Conservation (phyloP, 2,797 vertebrate species). For the Oreortyx pictus region DNA sequence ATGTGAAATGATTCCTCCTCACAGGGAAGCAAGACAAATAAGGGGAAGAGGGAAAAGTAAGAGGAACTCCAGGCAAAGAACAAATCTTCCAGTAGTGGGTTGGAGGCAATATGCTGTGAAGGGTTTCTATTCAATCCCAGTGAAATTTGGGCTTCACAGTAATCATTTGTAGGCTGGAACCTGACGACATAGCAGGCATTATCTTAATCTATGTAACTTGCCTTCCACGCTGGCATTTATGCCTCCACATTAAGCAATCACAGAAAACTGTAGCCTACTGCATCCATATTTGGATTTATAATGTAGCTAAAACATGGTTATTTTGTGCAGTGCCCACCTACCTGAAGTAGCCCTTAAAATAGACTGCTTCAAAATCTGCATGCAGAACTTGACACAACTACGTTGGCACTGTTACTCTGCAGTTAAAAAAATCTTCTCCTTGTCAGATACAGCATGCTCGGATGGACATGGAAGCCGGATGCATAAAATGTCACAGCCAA, state of each 20-base stretch:
- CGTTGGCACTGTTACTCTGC: background rate
- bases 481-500: background rate
- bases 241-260: constrained; percentile 7
- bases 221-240: constrained; percentile 47
- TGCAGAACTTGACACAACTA: fast-evolving
- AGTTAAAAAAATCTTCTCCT: background rate
- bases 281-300: background rate
- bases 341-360: background rate
- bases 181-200: constrained; percentile 23
- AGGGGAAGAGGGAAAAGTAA: background rate
- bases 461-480: background rate
- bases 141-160: background rate
- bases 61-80: background rate
- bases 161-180: background rate
- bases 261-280: background rate
- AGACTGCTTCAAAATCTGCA: fast-evolving
- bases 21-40: background rate
- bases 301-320: background rate
- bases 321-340: background rate
- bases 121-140: background rate
- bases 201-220: constrained; percentile 23
- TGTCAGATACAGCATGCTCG: fast-evolving
- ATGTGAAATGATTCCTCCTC: background rate
- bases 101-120: background rate
- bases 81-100: fast-evolving